phyloP scores from a whole-genome alignment of 2,113 vertebrate genomes.

The Octodon degus region DNA sequence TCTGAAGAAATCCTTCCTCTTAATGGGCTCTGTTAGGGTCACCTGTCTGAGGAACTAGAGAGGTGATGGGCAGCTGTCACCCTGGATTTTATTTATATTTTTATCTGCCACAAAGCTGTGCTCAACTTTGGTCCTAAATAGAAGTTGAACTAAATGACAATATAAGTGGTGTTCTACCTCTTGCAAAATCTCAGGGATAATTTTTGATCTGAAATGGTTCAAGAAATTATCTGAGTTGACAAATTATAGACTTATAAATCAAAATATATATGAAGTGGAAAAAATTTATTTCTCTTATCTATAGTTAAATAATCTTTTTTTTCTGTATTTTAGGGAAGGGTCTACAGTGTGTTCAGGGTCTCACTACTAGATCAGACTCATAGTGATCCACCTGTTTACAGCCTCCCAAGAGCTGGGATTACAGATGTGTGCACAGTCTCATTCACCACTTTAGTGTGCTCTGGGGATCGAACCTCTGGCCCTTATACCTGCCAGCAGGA shows the following conservation, averaged over 20 bases:
- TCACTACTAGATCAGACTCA: too few species aligned
- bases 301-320: neutral
- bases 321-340: too few species aligned
- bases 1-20: neutral
- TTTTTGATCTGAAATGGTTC: neutral
- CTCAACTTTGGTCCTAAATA: neutral
- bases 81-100: neutral
- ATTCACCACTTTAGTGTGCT: too few species aligned
- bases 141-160: constrained; percentile 16
- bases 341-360: too few species aligned
- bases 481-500: too few species aligned
- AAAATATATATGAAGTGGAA: neutral
- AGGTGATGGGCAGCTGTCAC: neutral
- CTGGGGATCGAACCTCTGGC: too few species aligned
- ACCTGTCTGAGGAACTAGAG: neutral
- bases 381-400: too few species aligned
- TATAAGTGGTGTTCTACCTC: neutral
- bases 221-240: neutral
- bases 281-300: neutral
- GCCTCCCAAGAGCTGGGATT: too few species aligned
- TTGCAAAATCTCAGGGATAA: neutral
- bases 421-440: too few species aligned
- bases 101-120: neutral
- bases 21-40: neutral
- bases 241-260: neutral